phyloP scores from a whole-genome alignment of 92 coral and sea anemone genomes.

The Umimayanthus kanabou region DNA sequence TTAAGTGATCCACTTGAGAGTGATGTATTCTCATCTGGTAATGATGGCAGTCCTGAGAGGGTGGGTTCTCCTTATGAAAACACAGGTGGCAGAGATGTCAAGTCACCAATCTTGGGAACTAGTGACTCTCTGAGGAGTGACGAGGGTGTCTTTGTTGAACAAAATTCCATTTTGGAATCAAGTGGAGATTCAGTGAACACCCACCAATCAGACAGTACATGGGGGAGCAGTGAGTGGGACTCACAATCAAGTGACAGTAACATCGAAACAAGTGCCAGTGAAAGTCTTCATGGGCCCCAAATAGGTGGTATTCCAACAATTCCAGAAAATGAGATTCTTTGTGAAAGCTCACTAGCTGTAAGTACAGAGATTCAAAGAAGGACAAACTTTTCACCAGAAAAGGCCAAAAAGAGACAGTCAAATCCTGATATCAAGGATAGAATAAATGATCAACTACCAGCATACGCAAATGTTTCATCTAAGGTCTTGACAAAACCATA shows the following conservation, averaged over 20 bases:
- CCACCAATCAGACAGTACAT: slow-evolving; percentile 47
- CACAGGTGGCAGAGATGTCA: background rate
- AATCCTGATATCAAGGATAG: slow-evolving; percentile 52
- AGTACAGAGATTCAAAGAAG: slow-evolving; percentile 9
- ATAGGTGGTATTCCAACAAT: slow-evolving; percentile 22
- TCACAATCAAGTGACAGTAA: slow-evolving; percentile 18
- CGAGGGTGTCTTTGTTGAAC: slow-evolving; percentile 34
- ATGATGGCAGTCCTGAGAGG: background rate
- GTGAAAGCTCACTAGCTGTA: slow-evolving; percentile 8
- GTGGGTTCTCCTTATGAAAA: slow-evolving; percentile 5
- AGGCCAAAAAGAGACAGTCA: slow-evolving; percentile 51
- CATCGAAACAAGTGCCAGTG: slow-evolving; percentile 5
- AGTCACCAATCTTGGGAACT: slow-evolving; percentile 7
- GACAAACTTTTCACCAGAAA: slow-evolving; percentile 40
- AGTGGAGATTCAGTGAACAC: slow-evolving; percentile 63
- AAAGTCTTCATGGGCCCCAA: slow-evolving; percentile 14
- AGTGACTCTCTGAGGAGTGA: slow-evolving; percentile 23
- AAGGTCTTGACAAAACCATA: slow-evolving; percentile 79
- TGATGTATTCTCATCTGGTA: slow-evolving; percentile 30
- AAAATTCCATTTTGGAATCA: slow-evolving; percentile 42
- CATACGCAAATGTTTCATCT: slow-evolving; percentile 54
- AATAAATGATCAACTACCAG: slow-evolving; percentile 47
- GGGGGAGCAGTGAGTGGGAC: slow-evolving; percentile 61
- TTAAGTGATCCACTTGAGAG: slow-evolving; percentile 35
- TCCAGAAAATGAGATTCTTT: slow-evolving; percentile 31